Base-by-base conservation (phyloP, 2,888 invertebrate species). In the Abrostola triplasia region DNA sequence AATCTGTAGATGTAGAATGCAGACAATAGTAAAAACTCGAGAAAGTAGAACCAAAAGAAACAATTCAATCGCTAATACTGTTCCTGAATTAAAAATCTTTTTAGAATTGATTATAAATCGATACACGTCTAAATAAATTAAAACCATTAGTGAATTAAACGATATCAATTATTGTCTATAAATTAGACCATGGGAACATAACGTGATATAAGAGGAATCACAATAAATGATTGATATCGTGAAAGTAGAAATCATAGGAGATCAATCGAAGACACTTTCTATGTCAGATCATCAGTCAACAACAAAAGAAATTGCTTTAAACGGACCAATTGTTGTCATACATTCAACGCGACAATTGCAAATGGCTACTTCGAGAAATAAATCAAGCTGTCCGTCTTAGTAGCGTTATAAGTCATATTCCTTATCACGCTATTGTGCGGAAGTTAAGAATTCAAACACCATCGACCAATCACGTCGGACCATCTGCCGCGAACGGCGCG, bases 351-450 rank as follows among this genome's bases (percentile, higher is more conserved):
- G 73, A 70, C 68, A 79, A 81, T 81, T 79, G 76, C 73, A 80
- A 84, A 83, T 79, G 78, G 83, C 73, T 79, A 71, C 77, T 73
- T 76, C 62, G 70, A 75, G 78, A 76, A 84, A 89, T 88, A 88
- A 88, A 88, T 86, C 84, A 85, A 83, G 70, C 73, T 80, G 80
- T 79, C 79, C 79, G 64, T 73, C 82, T 81, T 77, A 81, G 74
- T 63, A 47, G 57, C 51, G 66, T 80, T 82, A 84, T 88, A 91
- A 90, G 88, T 89, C 86, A 89, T 91, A 87, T 87, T 89, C 85
- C 91, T 92, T 93, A 93, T 93, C 92, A 87, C 61, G 79, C 83
- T 82, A 87, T 90, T 91, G 90, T 90, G 84, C 91, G 92, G 94
- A 93, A 94, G 92, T 92, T 87, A 80, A 74, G 86, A 90, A 90